A percentile compares a stretch with the other conserved stretches of the same genome.
phyloP scores from a whole-genome alignment of 2,888 invertebrate genomes.

The Malachius bipustulatus region DNA sequence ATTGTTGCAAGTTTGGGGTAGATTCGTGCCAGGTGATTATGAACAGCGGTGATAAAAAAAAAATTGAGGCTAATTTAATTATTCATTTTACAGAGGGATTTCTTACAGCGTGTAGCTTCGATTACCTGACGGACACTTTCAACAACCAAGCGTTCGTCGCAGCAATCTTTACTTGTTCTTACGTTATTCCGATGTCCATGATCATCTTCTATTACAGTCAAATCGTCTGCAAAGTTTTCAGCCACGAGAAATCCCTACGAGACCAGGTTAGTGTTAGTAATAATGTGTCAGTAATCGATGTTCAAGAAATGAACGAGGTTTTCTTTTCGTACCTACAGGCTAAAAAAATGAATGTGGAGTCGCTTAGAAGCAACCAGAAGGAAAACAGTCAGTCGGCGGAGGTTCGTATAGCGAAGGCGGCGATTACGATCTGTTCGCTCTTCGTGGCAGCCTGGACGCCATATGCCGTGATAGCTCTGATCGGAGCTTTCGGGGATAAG shows the following conservation, averaged over 20 bases:
- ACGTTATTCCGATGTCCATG: slow-evolving; percentile 61
- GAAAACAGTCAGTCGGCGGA: slow-evolving; percentile 61
- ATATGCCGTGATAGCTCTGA: slow-evolving; percentile 71
- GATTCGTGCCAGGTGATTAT: slow-evolving; percentile 64
- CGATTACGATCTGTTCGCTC: slow-evolving; percentile 74
- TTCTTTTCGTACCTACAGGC: slow-evolving; percentile 40
- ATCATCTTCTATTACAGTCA: slow-evolving; percentile 78
- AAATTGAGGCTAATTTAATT: not conserved
- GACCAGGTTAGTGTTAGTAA: slow-evolving; percentile 46
- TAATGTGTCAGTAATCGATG: no score
- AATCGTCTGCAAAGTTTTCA: slow-evolving; percentile 76
- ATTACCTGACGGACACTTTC: slow-evolving; percentile 67
- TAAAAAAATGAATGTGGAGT: slow-evolving; percentile 86
- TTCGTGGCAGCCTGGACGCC: slow-evolving; percentile 85
- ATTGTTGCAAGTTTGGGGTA: slow-evolving; percentile 69
- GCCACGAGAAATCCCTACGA: slow-evolving; percentile 70
- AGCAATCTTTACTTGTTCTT: slow-evolving; percentile 65
- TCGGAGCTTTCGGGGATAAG: slow-evolving; percentile 71
- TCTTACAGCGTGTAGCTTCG: slow-evolving; percentile 73
- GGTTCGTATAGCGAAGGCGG: slow-evolving; percentile 77
- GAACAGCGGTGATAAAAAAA: not conserved
- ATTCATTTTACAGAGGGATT: slow-evolving; percentile 61
- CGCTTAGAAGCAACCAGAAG: slow-evolving; percentile 59
- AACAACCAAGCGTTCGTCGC: slow-evolving; percentile 68
- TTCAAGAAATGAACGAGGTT: slow-evolving; percentile 5